Conservation (phyloP, 2,113 vertebrate species). For the Trinectes maculatus region DNA sequence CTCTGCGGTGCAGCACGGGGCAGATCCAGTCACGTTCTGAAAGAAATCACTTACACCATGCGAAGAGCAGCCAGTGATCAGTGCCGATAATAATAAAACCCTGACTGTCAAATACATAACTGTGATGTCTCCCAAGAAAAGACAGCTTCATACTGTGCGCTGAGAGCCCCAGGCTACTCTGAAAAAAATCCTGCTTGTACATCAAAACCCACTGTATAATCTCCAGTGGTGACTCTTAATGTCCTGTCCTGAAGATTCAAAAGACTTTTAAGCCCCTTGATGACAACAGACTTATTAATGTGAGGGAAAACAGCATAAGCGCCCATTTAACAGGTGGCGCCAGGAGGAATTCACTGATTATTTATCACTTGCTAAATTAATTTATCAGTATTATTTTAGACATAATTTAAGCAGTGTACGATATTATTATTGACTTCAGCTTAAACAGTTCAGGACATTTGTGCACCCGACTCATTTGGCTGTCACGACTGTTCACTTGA, state of each 20-base stretch:
- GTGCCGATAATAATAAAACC: no score
- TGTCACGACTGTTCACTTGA: no score
- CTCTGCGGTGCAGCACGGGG: not conserved
- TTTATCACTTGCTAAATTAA: not conserved
- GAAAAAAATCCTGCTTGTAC: not conserved
- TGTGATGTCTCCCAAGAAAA: no score
- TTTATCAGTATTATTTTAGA: not conserved
- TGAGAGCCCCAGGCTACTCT: not conserved
- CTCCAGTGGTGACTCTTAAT: not conserved
- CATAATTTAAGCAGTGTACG: not conserved
- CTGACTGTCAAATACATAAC: no score
- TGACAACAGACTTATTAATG: no score
- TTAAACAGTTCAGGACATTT: no score
- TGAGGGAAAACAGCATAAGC: not conserved
- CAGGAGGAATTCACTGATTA: not conserved
- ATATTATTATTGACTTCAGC: not conserved
- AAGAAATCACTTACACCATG: conserved; percentile 21
- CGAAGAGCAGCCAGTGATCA: no score
- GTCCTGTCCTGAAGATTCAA: not conserved
- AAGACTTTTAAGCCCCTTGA: not conserved
- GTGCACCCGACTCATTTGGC: no score
- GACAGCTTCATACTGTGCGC: no score
- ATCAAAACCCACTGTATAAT: not conserved
- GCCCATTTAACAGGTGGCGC: not conserved
- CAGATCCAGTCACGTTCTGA: conserved; percentile 20